phyloP scores from a whole-genome alignment of 64 coral and sea anemone genomes.

The Montipora cactus region DNA sequence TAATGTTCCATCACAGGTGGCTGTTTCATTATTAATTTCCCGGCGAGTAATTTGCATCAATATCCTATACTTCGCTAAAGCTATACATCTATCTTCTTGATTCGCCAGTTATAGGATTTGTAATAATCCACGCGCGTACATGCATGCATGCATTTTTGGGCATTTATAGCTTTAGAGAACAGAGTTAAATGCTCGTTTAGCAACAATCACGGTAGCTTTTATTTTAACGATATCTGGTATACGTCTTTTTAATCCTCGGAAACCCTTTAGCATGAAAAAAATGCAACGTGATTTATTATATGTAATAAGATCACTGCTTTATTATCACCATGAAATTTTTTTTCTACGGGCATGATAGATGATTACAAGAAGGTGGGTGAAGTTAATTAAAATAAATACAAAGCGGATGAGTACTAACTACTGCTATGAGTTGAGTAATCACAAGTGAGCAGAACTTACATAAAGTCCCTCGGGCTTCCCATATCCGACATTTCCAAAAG shows the following conservation, averaged over 20 bases:
- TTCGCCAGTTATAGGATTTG: background rate
- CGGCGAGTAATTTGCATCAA: background rate
- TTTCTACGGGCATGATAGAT: no score
- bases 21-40: background rate
- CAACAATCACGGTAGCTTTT: background rate
- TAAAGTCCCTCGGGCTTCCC: no score
- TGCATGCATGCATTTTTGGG: no score
- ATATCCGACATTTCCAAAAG: no score
- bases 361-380: no score
- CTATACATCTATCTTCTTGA: background rate
- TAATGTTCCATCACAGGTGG: background rate
- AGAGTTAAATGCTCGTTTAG: background rate
- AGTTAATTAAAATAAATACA: no score
- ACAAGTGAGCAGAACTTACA: no score
- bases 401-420: no score
- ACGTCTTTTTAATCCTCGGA: background rate
- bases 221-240: background rate
- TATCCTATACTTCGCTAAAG: background rate
- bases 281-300: no score
- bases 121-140: background rate
- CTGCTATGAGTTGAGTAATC: no score
- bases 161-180: background rate
- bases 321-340: no score
- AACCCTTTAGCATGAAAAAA: background rate
- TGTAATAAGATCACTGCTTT: no score